A percentile compares a stretch with the other conserved stretches of the same genome.
phyloP scores from a whole-genome alignment of 30 jellyfish, hydroid and myxozoan genomes.

The Cassiopea andromeda region DNA sequence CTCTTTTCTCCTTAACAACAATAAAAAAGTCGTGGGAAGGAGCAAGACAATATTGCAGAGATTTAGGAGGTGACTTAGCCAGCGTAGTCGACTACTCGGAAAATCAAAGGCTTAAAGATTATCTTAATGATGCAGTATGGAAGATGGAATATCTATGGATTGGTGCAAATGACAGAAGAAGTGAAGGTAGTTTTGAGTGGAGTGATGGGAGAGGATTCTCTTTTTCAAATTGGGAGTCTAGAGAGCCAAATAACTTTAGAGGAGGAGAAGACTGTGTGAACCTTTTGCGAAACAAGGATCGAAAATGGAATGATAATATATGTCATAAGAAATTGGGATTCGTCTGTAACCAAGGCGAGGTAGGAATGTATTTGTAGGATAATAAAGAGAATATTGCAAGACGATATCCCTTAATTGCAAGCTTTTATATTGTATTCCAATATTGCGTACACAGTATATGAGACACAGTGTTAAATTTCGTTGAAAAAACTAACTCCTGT shows the following conservation, averaged over 20 bases:
- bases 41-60: background rate
- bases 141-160: too few relatives aligned
- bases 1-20: too few relatives aligned
- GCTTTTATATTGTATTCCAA: too few relatives aligned
- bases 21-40: slow-evolving; percentile 32
- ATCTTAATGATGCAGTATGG: too few relatives aligned
- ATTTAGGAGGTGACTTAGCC: slow-evolving; percentile 26
- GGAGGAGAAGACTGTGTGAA: slow-evolving; percentile 28
- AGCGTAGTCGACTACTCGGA: too few relatives aligned
- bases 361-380: too few relatives aligned
- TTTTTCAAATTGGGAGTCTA: background rate
- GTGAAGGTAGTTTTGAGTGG: slow-evolving; percentile 12
- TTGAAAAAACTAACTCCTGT: too few relatives aligned
- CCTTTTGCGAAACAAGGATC: background rate
- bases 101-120: too few relatives aligned
- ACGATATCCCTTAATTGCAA: too few relatives aligned
- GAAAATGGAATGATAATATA: background rate
- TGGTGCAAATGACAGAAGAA: background rate
- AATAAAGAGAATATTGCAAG: too few relatives aligned
- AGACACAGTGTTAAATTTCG: too few relatives aligned
- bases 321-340: background rate
- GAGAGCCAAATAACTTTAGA: background rate
- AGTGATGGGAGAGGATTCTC: background rate
- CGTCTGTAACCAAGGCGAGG: background rate
- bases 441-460: too few relatives aligned